phyloP scores from a whole-genome alignment of 1,140 invertebrate species.

The Camponotus pennsylvanicus region DNA sequence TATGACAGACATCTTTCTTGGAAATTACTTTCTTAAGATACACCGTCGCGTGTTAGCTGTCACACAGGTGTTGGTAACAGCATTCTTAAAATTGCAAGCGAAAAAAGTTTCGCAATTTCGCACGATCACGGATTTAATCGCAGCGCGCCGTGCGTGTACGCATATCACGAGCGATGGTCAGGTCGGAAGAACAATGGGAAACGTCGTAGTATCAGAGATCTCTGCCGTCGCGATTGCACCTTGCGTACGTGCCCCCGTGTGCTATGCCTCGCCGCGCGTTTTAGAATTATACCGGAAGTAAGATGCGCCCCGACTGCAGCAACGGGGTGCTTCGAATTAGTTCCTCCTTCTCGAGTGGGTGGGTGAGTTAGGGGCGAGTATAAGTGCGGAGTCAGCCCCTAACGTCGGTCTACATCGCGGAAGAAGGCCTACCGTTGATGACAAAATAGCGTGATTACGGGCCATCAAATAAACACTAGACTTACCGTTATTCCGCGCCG shows the following conservation, averaged over 20 bases:
- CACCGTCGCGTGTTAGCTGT: not conserved
- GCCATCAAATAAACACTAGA: constrained; percentile 85
- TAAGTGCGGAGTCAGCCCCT: constrained; percentile 72
- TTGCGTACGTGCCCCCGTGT: constrained; percentile 52
- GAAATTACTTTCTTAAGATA: not conserved
- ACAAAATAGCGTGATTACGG: constrained; percentile 86
- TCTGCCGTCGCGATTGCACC: constrained; percentile 64
- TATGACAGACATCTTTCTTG: not conserved
- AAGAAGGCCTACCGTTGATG: constrained; percentile 80
- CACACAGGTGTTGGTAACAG: not conserved
- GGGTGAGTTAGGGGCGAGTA: constrained; percentile 69
- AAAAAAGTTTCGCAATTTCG: constrained; percentile 33
- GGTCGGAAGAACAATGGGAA: constrained; percentile 48
- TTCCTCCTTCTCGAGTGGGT: constrained; percentile 73
- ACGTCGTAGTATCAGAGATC: constrained; percentile 63
- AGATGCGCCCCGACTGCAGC: constrained; percentile 74
- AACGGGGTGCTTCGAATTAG: constrained; percentile 73
- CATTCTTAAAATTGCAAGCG: constrained; percentile 16
- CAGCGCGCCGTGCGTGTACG: constrained; percentile 7
- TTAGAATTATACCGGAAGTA: constrained; percentile 74
- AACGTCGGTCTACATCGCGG: constrained; percentile 73
- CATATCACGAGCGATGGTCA: constrained; percentile 46
- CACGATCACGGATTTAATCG: constrained; percentile 18
- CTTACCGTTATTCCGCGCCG: constrained; percentile 83
- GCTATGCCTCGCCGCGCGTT: constrained; percentile 44